These are phyloP conservation scores for Eupithecia centaureata DNA, from an alignment of 2,888 invertebrate genomes.

Conservation along the genomic window DNA sequence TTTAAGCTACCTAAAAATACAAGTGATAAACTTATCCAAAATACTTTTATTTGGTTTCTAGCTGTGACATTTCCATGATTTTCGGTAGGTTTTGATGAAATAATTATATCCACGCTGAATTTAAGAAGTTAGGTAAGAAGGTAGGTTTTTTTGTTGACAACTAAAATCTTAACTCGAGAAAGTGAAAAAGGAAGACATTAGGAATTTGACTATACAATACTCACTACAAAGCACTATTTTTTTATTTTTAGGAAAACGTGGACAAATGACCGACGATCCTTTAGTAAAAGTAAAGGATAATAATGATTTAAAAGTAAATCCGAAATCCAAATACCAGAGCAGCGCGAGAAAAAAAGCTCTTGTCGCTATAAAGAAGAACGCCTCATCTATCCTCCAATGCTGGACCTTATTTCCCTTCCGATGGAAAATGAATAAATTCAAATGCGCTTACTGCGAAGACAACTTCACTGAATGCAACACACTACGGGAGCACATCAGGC, in stretches of 20 bases:
- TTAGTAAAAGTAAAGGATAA: conserved; percentile 48
- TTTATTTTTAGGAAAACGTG: conserved; percentile 77
- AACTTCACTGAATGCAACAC: conserved; percentile 66
- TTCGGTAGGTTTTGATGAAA: too few species aligned
- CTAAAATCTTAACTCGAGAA: not conserved
- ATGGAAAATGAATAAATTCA: conserved; percentile 74
- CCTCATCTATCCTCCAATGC: conserved; percentile 66
- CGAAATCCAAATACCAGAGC: conserved; percentile 63
- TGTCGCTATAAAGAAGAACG: conserved; percentile 72
- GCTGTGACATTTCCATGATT: too few species aligned
- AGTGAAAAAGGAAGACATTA: not conserved
- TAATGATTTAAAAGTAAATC: conserved; percentile 35
- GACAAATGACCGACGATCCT: conserved; percentile 56
- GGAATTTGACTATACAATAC: conserved; percentile 25
- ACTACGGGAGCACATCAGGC: conserved; percentile 64
- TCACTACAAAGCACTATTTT: conserved; percentile 50
- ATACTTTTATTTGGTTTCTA: too few species aligned
- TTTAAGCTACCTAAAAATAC: too few species aligned
- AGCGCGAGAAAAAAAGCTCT: conserved; percentile 72
- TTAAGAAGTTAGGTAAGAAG: too few species aligned
- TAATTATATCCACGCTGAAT: too few species aligned
- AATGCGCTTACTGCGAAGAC: conserved; percentile 74
- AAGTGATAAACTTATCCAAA: too few species aligned
- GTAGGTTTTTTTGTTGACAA: not conserved
- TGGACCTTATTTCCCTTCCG: conserved; percentile 74